A percentile compares a stretch with the other conserved stretches of the same genome.
phyloP scores from a whole-genome alignment of 2,113 vertebrate genomes.

The Theristicus caerulescens region DNA sequence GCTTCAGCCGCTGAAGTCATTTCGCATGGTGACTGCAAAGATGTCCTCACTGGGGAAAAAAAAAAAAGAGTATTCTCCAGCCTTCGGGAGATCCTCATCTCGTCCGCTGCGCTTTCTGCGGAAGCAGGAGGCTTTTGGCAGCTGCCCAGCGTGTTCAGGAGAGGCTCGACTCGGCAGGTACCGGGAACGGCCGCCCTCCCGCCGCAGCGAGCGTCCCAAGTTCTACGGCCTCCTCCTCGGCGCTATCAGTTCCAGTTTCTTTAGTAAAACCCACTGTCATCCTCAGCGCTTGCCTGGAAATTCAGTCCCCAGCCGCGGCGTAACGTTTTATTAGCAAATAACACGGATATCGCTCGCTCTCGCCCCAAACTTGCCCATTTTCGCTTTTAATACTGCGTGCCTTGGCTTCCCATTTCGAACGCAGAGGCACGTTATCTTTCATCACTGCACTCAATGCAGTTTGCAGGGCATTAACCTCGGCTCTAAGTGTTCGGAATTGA shows the following conservation, averaged over 20 bases:
- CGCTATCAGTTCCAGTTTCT: neutral
- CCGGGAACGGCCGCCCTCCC: neutral
- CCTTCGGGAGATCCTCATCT: neutral
- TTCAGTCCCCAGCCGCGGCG: neutral
- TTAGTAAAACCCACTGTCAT: neutral
- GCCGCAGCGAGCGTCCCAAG: neutral
- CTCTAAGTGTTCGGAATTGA: neutral
- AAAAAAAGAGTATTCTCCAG: neutral
- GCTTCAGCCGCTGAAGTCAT: neutral
- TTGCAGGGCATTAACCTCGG: constrained; percentile 25
- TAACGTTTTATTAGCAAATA: neutral
- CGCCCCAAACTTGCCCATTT: neutral
- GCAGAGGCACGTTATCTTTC: neutral
- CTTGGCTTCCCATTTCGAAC: neutral
- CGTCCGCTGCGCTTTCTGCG: accelerated
- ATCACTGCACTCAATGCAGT: neutral
- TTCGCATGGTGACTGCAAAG: neutral
- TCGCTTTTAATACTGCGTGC: neutral
- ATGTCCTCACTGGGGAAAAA: neutral
- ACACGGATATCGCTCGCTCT: accelerated
- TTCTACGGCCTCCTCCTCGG: neutral
- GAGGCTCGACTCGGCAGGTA: neutral
- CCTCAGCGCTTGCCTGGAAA: neutral
- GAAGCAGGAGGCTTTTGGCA: neutral
- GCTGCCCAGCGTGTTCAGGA: neutral